Evolutionary conservation across 2,797 vertebrate species (phyloP).

Genomic region (Eulemur rubriventer): DNA sequence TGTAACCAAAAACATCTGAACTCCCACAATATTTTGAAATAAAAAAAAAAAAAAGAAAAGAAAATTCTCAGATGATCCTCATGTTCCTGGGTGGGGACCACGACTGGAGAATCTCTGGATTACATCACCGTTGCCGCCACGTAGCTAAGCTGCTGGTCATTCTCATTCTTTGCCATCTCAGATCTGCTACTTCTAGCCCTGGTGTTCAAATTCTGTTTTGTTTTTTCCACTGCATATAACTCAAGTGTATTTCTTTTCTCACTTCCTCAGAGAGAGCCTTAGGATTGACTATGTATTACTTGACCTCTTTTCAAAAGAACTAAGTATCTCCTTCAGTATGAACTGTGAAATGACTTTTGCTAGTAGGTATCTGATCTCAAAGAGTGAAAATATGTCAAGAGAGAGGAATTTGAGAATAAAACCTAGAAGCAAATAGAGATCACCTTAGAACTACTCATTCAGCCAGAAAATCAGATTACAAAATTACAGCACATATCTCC

Average conservation of each 20-base stretch:
- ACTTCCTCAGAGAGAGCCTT: background rate
- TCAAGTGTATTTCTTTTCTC: slow-evolving; percentile 1
- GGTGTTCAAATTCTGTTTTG: background rate
- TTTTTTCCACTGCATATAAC: background rate
- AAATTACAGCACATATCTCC: background rate
- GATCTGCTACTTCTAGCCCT: background rate
- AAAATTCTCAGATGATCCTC: background rate
- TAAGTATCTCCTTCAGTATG: slow-evolving; percentile 20
- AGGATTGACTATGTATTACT: background rate
- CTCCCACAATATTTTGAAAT: too few relatives aligned
- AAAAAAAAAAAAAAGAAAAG: too few relatives aligned
- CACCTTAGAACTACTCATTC: slow-evolving; percentile 31
- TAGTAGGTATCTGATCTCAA: background rate
- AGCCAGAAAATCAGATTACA: slow-evolving; percentile 30
- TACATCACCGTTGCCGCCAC: background rate
- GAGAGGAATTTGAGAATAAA: slow-evolving; percentile 48
- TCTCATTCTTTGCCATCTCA: background rate
- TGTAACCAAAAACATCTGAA: too few relatives aligned
- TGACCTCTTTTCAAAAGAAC: slow-evolving; percentile 36
- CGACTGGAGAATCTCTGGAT: background rate
- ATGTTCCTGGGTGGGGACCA: background rate
- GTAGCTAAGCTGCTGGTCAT: background rate
- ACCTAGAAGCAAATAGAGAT: slow-evolving; percentile 23
- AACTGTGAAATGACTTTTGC: slow-evolving; percentile 48
- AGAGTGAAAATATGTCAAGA: slow-evolving; percentile 39